phyloP scores from a whole-genome alignment of 2,888 invertebrate genomes.

The Hyppa rectilinea region DNA sequence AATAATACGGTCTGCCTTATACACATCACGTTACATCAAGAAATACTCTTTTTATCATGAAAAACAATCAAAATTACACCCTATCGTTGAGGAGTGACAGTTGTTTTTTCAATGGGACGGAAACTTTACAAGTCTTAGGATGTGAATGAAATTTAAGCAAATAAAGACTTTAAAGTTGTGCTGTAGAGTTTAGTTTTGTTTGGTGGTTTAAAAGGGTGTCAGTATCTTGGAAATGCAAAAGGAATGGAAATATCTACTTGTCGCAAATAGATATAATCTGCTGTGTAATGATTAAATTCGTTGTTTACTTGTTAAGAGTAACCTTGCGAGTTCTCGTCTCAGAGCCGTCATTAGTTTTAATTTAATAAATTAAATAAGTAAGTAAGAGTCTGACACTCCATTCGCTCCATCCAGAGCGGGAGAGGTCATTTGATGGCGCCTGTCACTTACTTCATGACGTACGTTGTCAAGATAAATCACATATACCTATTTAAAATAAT shows the following conservation, averaged over 20 bases:
- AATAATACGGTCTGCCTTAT: slow-evolving; percentile 68
- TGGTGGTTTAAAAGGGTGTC: slow-evolving; percentile 40
- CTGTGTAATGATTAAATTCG: slow-evolving; percentile 32
- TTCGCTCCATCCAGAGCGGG: no score
- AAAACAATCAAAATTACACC: slow-evolving; percentile 39
- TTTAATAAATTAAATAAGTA: no score
- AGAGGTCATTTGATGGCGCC: no score
- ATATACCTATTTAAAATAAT: no score
- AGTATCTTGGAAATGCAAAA: slow-evolving; percentile 59
- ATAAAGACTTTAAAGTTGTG: slow-evolving; percentile 1
- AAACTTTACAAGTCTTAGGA: slow-evolving; percentile 13
- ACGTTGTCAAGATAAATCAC: no score
- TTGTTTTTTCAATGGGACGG: slow-evolving; percentile 20
- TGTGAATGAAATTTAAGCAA: slow-evolving; percentile 11
- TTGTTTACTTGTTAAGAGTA: slow-evolving; percentile 15
- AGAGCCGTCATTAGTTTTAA: slow-evolving; percentile 18
- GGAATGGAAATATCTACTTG: slow-evolving; percentile 64
- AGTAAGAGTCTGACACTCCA: no score
- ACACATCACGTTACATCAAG: slow-evolving; percentile 65
- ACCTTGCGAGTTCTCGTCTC: neutral
- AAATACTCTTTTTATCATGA: slow-evolving; percentile 51
- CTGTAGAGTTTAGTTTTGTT: neutral
- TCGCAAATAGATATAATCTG: slow-evolving; percentile 63
- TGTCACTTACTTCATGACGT: no score
- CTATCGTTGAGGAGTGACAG: slow-evolving; percentile 14